These are phyloP conservation scores for Maccullochella peelii DNA, from an alignment of 2,113 vertebrate species.

Conservation along the genomic window DNA sequence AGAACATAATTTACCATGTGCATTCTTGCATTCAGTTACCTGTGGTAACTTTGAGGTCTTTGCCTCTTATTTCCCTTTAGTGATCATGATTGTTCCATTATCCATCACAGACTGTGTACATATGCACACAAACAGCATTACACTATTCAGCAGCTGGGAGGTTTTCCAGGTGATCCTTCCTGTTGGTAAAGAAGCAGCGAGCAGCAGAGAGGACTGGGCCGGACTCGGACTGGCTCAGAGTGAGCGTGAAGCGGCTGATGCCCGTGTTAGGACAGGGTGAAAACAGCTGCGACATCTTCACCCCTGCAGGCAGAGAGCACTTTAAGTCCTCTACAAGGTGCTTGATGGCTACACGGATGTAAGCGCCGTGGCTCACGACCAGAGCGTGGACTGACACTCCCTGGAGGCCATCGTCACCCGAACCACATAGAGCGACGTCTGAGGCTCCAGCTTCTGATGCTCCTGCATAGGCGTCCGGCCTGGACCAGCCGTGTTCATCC, in stretches of 20 bases:
- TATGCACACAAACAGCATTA: not conserved
- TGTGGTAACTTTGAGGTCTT: conserved; percentile 16
- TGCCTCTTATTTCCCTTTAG: conserved; percentile 8
- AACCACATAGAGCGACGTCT: conserved; percentile 28
- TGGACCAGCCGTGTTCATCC: conserved; percentile 65
- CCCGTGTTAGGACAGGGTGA: conserved; percentile 94
- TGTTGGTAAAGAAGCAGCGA: conserved; percentile 90
- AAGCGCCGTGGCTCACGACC: conserved; percentile 94
- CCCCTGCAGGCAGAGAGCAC: conserved; percentile 84
- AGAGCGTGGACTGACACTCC: conserved; percentile 83
- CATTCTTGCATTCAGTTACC: conserved; percentile 15
- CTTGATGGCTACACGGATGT: conserved; percentile 88
- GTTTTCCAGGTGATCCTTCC: conserved; percentile 87
- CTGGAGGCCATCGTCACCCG: conserved; percentile 50
- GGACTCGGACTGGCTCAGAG: conserved; percentile 72
- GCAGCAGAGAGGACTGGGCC: conserved; percentile 72
- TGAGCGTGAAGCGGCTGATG: conserved; percentile 90
- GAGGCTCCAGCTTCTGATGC: not conserved
- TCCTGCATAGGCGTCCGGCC: conserved; percentile 15
- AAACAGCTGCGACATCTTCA: conserved; percentile 85
- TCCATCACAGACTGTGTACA: not conserved
- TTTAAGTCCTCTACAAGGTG: conserved; percentile 90
- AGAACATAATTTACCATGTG: conserved; percentile 28
- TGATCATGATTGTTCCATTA: not conserved
- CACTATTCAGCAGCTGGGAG: conserved; percentile 62